Conservation (phyloP, 2,113 vertebrate genomes). For the Guaruba guarouba region DNA sequence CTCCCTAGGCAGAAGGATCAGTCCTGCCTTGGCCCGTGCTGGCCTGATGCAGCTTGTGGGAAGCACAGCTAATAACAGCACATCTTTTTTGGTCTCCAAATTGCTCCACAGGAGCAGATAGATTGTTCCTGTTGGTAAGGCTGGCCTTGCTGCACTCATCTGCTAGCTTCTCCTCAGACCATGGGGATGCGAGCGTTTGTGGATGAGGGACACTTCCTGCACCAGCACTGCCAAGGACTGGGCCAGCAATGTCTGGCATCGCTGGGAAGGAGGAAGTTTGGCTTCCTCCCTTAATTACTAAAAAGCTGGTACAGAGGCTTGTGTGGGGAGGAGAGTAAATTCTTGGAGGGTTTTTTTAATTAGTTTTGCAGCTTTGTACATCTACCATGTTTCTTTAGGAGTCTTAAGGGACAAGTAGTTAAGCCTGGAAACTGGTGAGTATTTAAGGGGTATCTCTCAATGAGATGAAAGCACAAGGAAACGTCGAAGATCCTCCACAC, state of each 20-base stretch:
- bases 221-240: neutral
- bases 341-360: neutral
- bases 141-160: conserved; percentile 38
- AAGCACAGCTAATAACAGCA: neutral
- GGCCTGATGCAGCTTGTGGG: neutral
- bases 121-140: conserved; percentile 8
- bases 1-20: neutral
- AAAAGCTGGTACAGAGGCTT: conserved; percentile 26
- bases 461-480: neutral
- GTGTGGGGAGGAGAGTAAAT: conserved; percentile 18
- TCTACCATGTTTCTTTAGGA: neutral
- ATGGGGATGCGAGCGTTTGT: conserved; percentile 48
- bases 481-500: neutral
- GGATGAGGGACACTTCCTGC: conserved; percentile 58
- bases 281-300: conserved; percentile 70
- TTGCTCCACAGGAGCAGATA: neutral
- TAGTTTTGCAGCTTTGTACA: neutral
- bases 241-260: neutral
- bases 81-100: neutral
- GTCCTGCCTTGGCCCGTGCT: neutral
- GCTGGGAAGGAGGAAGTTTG: conserved; percentile 68
- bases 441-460: neutral
- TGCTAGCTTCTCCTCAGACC: conserved; percentile 61
- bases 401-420: neutral
- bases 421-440: neutral